These are phyloP conservation scores for Sinocyclocheilus anshuiensis DNA, from an alignment of 2,113 vertebrate species.

Conservation along the genomic window DNA sequence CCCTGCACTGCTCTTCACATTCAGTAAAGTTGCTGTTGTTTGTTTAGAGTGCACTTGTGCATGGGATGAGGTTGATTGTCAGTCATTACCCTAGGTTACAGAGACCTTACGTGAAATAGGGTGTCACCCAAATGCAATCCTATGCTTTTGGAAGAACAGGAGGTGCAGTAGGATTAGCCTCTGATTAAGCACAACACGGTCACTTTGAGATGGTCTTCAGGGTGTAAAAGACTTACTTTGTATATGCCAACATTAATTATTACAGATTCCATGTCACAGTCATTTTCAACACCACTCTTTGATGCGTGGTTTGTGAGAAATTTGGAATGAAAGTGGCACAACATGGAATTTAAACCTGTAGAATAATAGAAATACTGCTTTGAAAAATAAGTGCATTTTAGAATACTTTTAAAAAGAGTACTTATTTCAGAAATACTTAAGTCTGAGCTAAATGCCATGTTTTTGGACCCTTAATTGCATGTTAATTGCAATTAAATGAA, in stretches of 20 bases:
- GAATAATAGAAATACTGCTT: no score
- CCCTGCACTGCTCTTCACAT: neutral
- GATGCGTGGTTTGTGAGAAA: neutral
- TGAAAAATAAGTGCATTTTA: no score
- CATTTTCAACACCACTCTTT: neutral
- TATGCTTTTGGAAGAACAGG: neutral
- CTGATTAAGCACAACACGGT: neutral
- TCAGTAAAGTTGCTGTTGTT: constrained; percentile 2
- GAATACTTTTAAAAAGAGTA: no score
- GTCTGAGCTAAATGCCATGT: no score
- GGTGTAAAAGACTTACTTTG: neutral
- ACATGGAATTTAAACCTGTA: neutral
- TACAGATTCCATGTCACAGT: neutral
- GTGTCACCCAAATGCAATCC: neutral
- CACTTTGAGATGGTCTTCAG: neutral
- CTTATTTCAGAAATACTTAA: no score
- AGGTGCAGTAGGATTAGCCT: neutral
- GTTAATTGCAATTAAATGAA: no score
- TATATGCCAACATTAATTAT: neutral
- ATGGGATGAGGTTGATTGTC: constrained; percentile 22
- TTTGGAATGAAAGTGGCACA: neutral
- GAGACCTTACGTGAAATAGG: constrained; percentile 11
- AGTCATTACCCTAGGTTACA: constrained; percentile 31
- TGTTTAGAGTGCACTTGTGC: constrained; percentile 17
- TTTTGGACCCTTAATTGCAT: no score